Base-by-base conservation (phyloP, 2,113 vertebrate species). In the Pimephales promelas region DNA sequence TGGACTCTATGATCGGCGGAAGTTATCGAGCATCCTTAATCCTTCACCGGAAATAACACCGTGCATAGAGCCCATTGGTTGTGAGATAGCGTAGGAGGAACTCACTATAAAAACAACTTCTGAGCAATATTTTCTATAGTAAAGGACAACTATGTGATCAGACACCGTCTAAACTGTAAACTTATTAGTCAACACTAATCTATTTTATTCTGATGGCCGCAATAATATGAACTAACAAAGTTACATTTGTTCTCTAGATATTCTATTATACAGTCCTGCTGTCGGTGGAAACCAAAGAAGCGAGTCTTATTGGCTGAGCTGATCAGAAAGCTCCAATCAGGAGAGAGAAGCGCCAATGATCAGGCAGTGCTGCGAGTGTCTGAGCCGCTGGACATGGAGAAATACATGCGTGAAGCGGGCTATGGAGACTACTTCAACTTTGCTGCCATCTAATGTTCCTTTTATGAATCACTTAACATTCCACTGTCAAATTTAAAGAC, bases 201-300 rank as follows among this genome's bases (percentile, higher is more conserved):
- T 43, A 71, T n/a, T n/a, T 2, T 22, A 3, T 22, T 70, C 28
- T 20, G 10, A 71, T 22, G 34, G 22, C 4, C 31, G 22, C 34
- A n/a, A 6, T 49, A 49, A 34, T 70, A 45, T 49, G 13, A 62
- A 57, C 22, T 28, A 49, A 61, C 26, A 66, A 54, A 20, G 52
- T 66, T 11, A 68, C 79, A 14, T 71, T 61, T 45, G 26, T 61
- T 81, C 20, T 71, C 26, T 83, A 99, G 97, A 90, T 97, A 95
- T 3, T 49, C 83, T 56, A 89, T 96, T 49, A 96, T 99, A 89
- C 93, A 89, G 83, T 91, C 91, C 14, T 98, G 97, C 82, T 96
- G 96, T 92, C 91, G 91, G 5, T 98, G 95, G 95, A 92, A 4
- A 83, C 88, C 90, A 10, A 34, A 89, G 3, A 88, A 90, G 0